Evolutionary conservation across 2,888 invertebrate species (phyloP), one percentile per base, ranked within the genome.

Genomic region (Torymus texanus): DNA sequence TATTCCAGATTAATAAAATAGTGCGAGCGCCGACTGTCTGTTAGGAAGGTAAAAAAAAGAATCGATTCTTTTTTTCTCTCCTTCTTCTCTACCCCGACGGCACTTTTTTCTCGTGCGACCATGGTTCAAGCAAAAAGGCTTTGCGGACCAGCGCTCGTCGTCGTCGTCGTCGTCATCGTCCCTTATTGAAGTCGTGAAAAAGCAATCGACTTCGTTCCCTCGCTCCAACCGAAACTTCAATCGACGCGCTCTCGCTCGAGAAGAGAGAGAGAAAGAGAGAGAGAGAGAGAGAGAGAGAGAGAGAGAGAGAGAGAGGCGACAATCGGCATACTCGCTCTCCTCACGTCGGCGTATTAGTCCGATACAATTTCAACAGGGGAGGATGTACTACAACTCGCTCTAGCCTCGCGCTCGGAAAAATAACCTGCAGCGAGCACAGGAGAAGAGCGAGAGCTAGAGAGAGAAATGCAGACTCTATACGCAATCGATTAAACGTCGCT

Each of bases 171-270:
- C 41, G 41, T 41, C 41, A 8, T 41, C 41, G 41, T 10, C 65
- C 62, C 73, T 74, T 74, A 74, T 74, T 74, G 73, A 74, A 74
- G 73, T 74, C 65, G 73, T 41, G 73, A 74, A 74, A 74, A 74
- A 74, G 73, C 73, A 65, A 74, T 74, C 73, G 63, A 65, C 73
- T 73, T 29, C 18, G 18, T 10, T 41, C 13, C n/a, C 68, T 10
- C 56, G 55, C 68, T 14, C 16, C 24, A 51, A 51, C 51, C 50
- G 55, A 63, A 73, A 73, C 73, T 74, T 74, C 73, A 74, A 74
- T 74, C 73, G 73, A 4, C 41, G 41, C 41, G 29, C 4, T 29
- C 29, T 29, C 29, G 29, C 29, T 0, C 29, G 41, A 18, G 14
- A 18, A 41, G 63, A 63, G 29, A 29, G 29, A 29, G 29, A 29